Percentiles rank a stretch among this genome's conserved stretches.
These are phyloP conservation scores for Diorhabda carinulata DNA, from an alignment of 1,140 invertebrate genomes.

Conservation along the genomic window DNA sequence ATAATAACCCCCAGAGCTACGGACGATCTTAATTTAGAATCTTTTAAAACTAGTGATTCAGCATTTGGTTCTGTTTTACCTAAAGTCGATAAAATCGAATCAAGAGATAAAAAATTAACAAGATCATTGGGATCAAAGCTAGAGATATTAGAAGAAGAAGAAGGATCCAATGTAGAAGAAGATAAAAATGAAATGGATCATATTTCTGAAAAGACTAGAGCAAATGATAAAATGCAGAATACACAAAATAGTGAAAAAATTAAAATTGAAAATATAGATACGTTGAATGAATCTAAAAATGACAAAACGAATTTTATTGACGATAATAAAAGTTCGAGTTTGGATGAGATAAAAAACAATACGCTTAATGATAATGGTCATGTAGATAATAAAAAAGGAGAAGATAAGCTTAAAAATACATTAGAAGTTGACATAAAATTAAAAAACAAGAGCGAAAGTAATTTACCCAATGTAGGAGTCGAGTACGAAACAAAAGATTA, in stretches of 20 bases:
- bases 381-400: too few species aligned
- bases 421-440: too few species aligned
- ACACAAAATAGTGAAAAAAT: neutral
- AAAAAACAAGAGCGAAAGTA: too few species aligned
- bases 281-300: neutral
- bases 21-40: slow-evolving; percentile 17
- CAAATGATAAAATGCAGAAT: neutral
- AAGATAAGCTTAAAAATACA: too few species aligned
- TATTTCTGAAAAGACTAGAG: neutral
- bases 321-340: neutral
- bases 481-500: too few species aligned
- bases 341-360: too few species aligned
- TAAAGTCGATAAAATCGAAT: neutral
- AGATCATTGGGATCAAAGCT: neutral
- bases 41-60: neutral
- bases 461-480: too few species aligned
- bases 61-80: neutral
- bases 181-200: neutral
- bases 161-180: neutral
- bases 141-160: neutral
- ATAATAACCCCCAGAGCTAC: slow-evolving; percentile 6
- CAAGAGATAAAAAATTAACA: neutral
- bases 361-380: too few species aligned
- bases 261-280: neutral
- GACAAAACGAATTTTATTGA: neutral